A percentile compares a stretch with the other conserved stretches of the same genome.
These are phyloP conservation scores for Habroteleia sp. DNA, from an alignment of 2,888 invertebrate species.

Conservation along the genomic window DNA sequence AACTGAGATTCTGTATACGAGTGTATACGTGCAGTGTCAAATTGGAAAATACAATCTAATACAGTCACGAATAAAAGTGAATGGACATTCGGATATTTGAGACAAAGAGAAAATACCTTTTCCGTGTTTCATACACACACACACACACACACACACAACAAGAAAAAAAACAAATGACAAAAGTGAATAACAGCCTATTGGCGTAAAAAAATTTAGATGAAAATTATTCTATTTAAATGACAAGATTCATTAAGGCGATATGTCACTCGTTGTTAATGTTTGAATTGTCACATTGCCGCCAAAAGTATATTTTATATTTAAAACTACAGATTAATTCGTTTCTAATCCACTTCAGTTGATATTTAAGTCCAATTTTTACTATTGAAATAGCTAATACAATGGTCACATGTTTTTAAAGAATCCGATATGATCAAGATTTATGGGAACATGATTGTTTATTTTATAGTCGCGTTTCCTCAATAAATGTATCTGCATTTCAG, in stretches of 20 bases:
- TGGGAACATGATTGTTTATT: conserved; percentile 9
- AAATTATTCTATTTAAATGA: not conserved
- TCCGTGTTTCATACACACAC: not conserved
- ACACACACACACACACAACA: too few relatives aligned
- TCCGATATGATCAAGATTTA: conserved; percentile 19
- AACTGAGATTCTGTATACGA: conserved; percentile 21
- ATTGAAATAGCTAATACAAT: conserved; percentile 15
- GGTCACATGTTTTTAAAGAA: conserved; percentile 14
- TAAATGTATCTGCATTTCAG: too few relatives aligned
- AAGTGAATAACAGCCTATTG: conserved; percentile 17
- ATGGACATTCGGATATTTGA: conserved; percentile 21
- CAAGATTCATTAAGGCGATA: too few relatives aligned
- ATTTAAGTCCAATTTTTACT: conserved; percentile 1
- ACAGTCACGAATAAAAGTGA: conserved; percentile 24
- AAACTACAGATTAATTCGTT: conserved; percentile 14
- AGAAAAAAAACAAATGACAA: conserved; percentile 12
- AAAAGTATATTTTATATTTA: too few relatives aligned
- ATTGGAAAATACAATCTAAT: conserved; percentile 37
- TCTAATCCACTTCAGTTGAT: conserved; percentile 2
- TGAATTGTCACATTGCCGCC: too few relatives aligned
- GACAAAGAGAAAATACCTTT: conserved; percentile 24
- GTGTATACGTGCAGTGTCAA: conserved; percentile 25
- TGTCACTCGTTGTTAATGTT: too few relatives aligned
- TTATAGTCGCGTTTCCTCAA: not conserved
- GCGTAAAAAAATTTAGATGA: not conserved